Evolutionary conservation across 1,140 invertebrate genomes (phyloP).

Genomic region (Triops cancriformis): DNA sequence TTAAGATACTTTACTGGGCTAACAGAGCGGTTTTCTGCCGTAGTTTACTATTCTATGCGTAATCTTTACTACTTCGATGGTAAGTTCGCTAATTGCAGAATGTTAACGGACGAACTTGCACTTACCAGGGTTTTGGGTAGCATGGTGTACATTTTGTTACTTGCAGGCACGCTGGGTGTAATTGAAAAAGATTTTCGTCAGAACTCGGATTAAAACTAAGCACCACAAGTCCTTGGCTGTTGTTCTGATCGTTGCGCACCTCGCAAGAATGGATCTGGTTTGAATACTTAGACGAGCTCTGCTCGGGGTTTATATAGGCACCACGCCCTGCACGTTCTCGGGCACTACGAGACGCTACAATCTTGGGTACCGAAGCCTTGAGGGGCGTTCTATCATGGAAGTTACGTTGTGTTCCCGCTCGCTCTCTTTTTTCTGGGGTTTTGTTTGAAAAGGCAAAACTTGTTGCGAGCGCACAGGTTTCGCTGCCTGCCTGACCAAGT

Average conservation of each 20-base stretch:
- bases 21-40: too few species aligned
- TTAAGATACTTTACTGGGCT: too few species aligned
- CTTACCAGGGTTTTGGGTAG: constrained; percentile 23
- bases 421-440: not conserved
- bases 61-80: too few species aligned
- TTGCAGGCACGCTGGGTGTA: not conserved
- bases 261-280: not conserved
- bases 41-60: too few species aligned
- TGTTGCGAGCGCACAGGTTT: not conserved
- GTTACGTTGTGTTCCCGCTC: not conserved
- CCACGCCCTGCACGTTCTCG: constrained; percentile 1
- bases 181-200: not conserved
- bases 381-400: not conserved
- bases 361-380: not conserved
- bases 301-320: not conserved
- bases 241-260: not conserved
- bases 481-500: not conserved
- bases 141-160: not conserved
- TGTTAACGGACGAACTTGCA: too few species aligned
- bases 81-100: too few species aligned
- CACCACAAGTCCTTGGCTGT: not conserved
- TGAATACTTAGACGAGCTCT: not conserved
- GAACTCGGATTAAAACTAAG: not conserved
- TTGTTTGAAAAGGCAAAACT: not conserved
- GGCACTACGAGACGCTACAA: not conserved